Conservation (phyloP, 2,113 vertebrate species). For the Oreochromis tanganicae region DNA sequence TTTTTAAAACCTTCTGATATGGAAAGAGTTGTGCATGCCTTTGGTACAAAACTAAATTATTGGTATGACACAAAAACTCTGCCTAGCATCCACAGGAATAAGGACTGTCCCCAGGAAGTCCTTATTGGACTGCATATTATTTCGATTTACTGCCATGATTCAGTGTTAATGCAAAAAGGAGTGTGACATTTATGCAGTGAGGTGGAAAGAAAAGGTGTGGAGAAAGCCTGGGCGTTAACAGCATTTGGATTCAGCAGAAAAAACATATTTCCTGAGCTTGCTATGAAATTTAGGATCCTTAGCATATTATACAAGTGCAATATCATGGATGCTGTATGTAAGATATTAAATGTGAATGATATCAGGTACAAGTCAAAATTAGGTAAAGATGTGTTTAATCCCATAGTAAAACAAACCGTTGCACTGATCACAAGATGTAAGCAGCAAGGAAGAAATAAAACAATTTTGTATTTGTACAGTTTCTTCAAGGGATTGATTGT, state of each 20-base stretch:
- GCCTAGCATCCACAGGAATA: not conserved
- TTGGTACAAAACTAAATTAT: not conserved
- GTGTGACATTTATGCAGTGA: not conserved
- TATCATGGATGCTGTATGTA: not conserved
- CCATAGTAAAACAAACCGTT: not conserved
- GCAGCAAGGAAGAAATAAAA: not conserved
- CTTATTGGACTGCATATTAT: not conserved
- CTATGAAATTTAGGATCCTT: not conserved
- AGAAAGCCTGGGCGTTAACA: not conserved
- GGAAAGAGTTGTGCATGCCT: not conserved
- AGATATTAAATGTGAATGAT: not conserved
- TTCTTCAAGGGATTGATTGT: not conserved
- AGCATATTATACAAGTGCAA: not conserved
- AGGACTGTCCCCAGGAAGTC: not conserved
- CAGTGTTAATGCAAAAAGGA: not conserved
- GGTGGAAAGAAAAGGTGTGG: not conserved
- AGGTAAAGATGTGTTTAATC: not conserved
- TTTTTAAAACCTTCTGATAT: not conserved
- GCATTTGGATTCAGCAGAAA: not conserved
- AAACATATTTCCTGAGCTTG: not conserved
- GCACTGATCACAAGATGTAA: not conserved
- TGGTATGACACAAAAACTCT: not conserved
- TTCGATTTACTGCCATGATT: not conserved
- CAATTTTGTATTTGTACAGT: not conserved
- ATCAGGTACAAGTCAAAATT: not conserved